phyloP scores from a whole-genome alignment of 2,113 vertebrate genomes.

The Engystomops pustulosus region DNA sequence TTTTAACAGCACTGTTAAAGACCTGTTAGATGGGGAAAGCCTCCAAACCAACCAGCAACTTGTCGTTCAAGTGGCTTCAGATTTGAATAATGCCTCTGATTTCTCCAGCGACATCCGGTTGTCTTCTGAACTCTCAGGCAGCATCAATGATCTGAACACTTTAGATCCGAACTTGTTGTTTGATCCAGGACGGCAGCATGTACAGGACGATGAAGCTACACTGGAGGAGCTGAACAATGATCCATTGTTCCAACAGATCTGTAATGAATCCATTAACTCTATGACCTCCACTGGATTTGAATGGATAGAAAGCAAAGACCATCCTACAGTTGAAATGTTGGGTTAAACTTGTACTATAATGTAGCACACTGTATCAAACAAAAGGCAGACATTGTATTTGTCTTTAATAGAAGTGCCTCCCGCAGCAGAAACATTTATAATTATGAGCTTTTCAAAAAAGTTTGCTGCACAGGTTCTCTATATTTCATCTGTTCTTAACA shows the following conservation, averaged over 20 bases:
- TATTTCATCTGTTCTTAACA: constrained; percentile 74
- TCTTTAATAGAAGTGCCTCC: constrained; percentile 93
- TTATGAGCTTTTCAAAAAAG: constrained; percentile 80
- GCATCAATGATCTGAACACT: constrained; percentile 94
- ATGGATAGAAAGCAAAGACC: constrained; percentile 98
- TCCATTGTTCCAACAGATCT: constrained; percentile 94
- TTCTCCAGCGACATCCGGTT: constrained; percentile 91
- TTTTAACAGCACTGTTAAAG: constrained; percentile 89
- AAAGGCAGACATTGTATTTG: constrained; percentile 85
- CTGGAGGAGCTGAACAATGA: constrained; percentile 93
- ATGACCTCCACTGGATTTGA: constrained; percentile 87
- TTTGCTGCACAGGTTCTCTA: constrained; percentile 79
- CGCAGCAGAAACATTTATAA: constrained; percentile 84
- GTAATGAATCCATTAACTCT: constrained; percentile 87
- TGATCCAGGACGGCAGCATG: constrained; percentile 93
- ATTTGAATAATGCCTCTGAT: constrained; percentile 78
- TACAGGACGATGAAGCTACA: constrained; percentile 88
- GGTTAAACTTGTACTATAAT: constrained; percentile 85
- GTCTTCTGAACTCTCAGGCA: constrained; percentile 92
- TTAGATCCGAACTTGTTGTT: constrained; percentile 96
- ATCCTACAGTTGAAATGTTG: constrained; percentile 96
- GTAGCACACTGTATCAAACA: constrained; percentile 85
- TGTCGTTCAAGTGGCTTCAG: constrained; percentile 84
- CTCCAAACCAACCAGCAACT: constrained; percentile 82
- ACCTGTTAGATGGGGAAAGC: constrained; percentile 83